phyloP scores from a whole-genome alignment of 2,797 vertebrate species.

The Eurystomus glaucurus region DNA sequence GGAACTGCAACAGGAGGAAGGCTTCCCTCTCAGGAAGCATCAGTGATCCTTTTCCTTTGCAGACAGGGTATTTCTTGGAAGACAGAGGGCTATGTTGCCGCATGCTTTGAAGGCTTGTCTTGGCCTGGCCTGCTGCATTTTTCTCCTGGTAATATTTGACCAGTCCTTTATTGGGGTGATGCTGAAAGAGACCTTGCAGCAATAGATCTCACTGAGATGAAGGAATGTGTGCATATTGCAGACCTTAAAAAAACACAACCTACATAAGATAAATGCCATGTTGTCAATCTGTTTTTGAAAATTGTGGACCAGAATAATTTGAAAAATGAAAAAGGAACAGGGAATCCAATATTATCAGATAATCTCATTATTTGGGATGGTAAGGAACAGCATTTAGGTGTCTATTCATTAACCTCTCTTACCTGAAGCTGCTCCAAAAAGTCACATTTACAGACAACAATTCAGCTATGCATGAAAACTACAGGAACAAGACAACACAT shows the following conservation, averaged over 20 bases:
- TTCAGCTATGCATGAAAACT: not conserved
- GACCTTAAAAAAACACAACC: not conserved
- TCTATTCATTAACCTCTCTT: accelerated
- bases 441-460: not conserved
- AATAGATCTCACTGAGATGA: not conserved
- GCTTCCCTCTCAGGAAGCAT: not conserved
- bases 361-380: not conserved
- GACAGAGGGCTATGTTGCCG: not conserved
- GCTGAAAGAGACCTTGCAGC: not conserved
- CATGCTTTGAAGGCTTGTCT: not conserved
- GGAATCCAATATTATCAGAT: not conserved
- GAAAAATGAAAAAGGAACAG: not conserved
- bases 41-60: not conserved
- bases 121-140: not conserved
- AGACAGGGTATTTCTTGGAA: not conserved
- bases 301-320: not conserved
- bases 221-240: not conserved
- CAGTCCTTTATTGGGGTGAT: not conserved
- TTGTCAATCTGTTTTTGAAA: not conserved
- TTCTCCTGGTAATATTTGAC: not conserved
- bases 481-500: not conserved
- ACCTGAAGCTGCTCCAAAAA: not conserved
- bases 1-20: not conserved
- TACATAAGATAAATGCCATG: not conserved
- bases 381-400: not conserved